These are phyloP conservation scores for Oikopleura albicans DNA, from an alignment of 23 tunicate genomes.

Conservation along the genomic window DNA sequence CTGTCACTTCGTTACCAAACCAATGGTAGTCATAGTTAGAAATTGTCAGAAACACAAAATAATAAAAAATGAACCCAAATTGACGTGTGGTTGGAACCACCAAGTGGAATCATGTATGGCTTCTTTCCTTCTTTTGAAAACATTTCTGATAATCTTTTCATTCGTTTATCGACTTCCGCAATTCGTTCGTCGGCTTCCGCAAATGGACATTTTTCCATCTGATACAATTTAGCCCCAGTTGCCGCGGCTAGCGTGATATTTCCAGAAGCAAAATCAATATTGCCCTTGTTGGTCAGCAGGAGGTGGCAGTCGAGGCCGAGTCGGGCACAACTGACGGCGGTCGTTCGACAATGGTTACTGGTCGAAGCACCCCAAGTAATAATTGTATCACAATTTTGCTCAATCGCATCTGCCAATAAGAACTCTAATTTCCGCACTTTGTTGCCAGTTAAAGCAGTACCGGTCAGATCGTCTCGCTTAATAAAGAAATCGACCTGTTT, in stretches of 20 bases:
- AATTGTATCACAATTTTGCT: no score
- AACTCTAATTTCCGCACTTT: no score
- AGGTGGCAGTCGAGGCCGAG: slow-evolving; percentile 49
- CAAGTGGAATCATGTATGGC: slow-evolving; percentile 44
- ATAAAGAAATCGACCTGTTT: not conserved
- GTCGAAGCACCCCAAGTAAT: no score
- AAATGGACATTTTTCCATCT: slow-evolving; percentile 4
- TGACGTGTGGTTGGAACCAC: slow-evolving; percentile 64
- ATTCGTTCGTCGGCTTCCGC: not conserved
- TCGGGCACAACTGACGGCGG: slow-evolving; percentile 56
- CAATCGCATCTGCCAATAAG: no score
- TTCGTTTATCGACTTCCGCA: not conserved
- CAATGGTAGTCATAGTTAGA: no score
- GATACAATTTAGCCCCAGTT: slow-evolving; percentile 30
- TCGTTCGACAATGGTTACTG: no score
- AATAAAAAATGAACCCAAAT: no score
- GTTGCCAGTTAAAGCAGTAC: not conserved
- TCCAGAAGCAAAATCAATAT: slow-evolving; percentile 19
- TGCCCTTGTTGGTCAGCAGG: slow-evolving; percentile 21
- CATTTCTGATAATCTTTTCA: not conserved
- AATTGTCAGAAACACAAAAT: no score
- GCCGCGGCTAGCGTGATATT: slow-evolving; percentile 36
- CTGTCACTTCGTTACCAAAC: no score
- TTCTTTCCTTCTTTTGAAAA: slow-evolving; percentile 24
- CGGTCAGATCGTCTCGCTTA: not conserved